Evolutionary conservation across 2,797 vertebrate genomes (phyloP).

Genomic region (Lycodopsis pacificus): DNA sequence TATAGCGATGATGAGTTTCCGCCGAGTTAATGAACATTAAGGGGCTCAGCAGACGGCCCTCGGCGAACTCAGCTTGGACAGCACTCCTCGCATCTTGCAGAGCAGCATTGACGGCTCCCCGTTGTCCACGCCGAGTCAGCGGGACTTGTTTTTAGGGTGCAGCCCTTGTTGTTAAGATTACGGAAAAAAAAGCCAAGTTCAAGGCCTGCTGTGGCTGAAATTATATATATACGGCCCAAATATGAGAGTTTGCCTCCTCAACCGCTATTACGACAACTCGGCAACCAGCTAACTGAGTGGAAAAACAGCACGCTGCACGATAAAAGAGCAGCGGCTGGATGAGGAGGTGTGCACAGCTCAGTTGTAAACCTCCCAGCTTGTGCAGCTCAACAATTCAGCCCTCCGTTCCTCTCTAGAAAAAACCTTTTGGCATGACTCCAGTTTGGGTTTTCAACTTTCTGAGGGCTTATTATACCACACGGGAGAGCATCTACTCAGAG

Average conservation of each 20-base stretch:
- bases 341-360: conserved; percentile 14
- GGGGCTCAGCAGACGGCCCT: conserved; percentile 41
- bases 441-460: conserved; percentile 41
- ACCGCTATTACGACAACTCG: conserved; percentile 12
- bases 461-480: conserved; percentile 23
- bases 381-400: conserved; percentile 29
- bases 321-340: conserved; percentile 25
- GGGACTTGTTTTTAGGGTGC: conserved; percentile 44
- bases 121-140: conserved; percentile 30
- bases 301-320: conserved; percentile 13
- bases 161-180: conserved; percentile 34
- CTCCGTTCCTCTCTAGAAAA: conserved; percentile 27
- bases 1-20: conserved; percentile 63
- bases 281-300: background rate
- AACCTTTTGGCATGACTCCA: conserved; percentile 32
- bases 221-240: background rate
- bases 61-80: conserved; percentile 45
- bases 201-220: background rate
- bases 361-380: conserved; percentile 26
- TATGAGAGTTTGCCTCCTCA: conserved; percentile 8
- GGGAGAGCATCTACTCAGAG: conserved; percentile 31
- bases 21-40: conserved; percentile 68
- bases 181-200: conserved; percentile 16
- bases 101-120: conserved; percentile 48
- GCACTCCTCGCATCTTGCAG: conserved; percentile 40